Evolutionary conservation across 92 coral and sea anemone genomes (phyloP), one percentile per base, ranked within the genome.

Genomic region (Meandrina meandrites): DNA sequence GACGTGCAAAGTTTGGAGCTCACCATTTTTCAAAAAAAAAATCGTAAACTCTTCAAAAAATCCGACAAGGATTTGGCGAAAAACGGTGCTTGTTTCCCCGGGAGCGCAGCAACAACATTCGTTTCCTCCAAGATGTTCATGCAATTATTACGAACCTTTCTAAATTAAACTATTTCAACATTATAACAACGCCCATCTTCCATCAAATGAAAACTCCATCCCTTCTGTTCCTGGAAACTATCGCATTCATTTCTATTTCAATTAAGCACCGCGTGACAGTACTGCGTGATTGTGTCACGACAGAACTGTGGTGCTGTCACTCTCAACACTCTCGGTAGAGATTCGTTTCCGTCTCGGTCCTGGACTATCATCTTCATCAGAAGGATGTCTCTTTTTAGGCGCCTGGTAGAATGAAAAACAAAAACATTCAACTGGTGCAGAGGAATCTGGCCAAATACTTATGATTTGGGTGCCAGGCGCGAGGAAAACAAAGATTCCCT

Each of bases 311-410:
- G 87, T 75, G 80, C 64, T 58, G 56, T 54, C 87, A 56, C 84
- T 45, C 58, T 72, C 87, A 24, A 34, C 70, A 50, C 51, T 51
- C 36, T 83, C 86, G 0, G 79, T 74, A 28, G 87, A 84, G 22
- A 75, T 18, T 28, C 87, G 42, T 75, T 84, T 84, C 36, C 72
- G 80, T 54, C 80, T 84, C 30, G 87, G 80, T 4, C 80, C 80
- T 54, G 73, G 40, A 28, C 21, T 16, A 18, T 40, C 87, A 56
- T 75, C 79, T 37, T 82, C 87, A 27, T 84, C 87, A 17, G 87
- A 84, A 22, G 79, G 79, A 0, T 57, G 80, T 32, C 87, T 84
- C 87, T 75, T 84, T 60, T 40, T 84, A 8, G 17, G 58, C 2
- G n/a, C 73, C 87, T 81, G 35, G 27, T 5, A 36, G 75, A 72